Evolutionary conservation across 2,113 vertebrate genomes (phyloP).

Genomic region (Ammodytes marinus): DNA sequence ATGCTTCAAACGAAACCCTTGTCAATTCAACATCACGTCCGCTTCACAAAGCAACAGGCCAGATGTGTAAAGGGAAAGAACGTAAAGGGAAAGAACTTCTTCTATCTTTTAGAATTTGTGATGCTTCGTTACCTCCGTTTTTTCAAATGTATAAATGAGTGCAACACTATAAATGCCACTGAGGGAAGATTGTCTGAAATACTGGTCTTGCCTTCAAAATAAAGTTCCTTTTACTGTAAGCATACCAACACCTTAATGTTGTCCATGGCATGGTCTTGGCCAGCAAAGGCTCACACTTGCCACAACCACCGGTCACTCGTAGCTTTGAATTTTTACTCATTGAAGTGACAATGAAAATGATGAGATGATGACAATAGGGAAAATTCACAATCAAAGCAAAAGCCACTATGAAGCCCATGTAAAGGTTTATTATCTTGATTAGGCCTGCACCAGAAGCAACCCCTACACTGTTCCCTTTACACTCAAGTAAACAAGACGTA

Average conservation of each 20-base stretch:
- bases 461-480: slow-evolving; percentile 42
- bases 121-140: not conserved
- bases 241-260: slow-evolving; percentile 7
- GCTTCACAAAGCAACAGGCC: not conserved
- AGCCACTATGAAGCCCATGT: slow-evolving; percentile 65
- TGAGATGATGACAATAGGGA: slow-evolving; percentile 34
- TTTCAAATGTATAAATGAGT: slow-evolving; percentile 1
- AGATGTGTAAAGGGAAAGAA: not conserved
- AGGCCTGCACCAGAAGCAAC: slow-evolving; percentile 65
- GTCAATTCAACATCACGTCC: not conserved
- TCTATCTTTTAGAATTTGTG: not conserved
- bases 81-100: not conserved
- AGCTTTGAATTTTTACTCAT: slow-evolving; percentile 25
- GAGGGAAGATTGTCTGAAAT: slow-evolving; percentile 51
- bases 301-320: slow-evolving; percentile 32
- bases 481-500: not conserved
- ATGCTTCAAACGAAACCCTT: not conserved
- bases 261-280: slow-evolving; percentile 16
- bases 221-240: not conserved
- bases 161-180: slow-evolving; percentile 20
- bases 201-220: no score
- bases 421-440: slow-evolving; percentile 56
- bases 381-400: slow-evolving; percentile 77
- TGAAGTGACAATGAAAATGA: slow-evolving; percentile 52
- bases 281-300: slow-evolving; percentile 40